Conservation (phyloP, 2,797 vertebrate species). For the Sebastes itinus region DNA sequence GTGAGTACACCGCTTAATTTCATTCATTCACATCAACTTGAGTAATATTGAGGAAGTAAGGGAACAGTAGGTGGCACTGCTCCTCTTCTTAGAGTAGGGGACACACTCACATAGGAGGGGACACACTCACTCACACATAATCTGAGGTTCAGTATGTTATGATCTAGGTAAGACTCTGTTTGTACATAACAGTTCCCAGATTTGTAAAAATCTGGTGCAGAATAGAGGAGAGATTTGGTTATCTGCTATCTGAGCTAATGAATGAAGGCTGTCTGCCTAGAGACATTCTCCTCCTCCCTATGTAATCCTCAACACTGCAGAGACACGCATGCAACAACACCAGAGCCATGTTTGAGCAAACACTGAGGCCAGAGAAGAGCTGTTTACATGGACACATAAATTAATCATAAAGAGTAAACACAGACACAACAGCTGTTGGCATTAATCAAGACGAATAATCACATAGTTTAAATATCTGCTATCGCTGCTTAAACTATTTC, state of each 20-base stretch:
- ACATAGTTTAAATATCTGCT: constrained; percentile 4
- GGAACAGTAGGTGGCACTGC: constrained; percentile 82
- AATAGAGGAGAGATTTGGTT: constrained; percentile 25
- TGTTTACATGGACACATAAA: constrained; percentile 47
- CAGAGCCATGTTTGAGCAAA: constrained; percentile 46
- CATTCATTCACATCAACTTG: constrained; percentile 8
- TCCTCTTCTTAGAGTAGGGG: constrained; percentile 60
- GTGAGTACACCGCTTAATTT: background rate
- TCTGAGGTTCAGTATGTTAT: background rate
- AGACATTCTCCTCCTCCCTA: constrained; percentile 38
- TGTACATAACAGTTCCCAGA: constrained; percentile 4
- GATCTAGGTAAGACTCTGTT: background rate
- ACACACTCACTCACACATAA: constrained; percentile 13
- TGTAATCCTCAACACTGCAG: constrained; percentile 32
- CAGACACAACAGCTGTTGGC: constrained; percentile 28
- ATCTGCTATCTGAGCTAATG: constrained; percentile 40
- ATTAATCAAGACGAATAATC: constrained; percentile 33
- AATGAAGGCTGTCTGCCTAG: constrained; percentile 32
- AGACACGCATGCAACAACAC: constrained; percentile 41
- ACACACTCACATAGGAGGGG: constrained; percentile 11
- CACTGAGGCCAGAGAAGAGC: constrained; percentile 25
- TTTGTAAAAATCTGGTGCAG: constrained; percentile 6
- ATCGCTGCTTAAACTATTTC: background rate
- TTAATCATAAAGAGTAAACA: constrained; percentile 51
- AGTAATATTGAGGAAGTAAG: constrained; percentile 29